Evolutionary conservation across 2,113 vertebrate genomes (phyloP).

Genomic region (Bambusicola thoracicus): DNA sequence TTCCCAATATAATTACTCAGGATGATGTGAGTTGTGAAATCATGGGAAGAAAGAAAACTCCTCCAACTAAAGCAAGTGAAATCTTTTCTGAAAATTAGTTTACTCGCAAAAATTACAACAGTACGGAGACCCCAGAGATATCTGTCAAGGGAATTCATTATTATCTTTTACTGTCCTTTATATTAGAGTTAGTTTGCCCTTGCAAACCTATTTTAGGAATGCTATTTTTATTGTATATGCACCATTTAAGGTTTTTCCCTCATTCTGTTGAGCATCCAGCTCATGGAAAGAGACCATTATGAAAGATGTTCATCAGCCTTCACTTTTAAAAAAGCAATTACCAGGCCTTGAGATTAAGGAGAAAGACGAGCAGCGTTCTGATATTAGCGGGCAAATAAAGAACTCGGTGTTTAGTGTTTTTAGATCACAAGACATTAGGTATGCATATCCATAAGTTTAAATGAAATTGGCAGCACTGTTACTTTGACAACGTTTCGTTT

Average conservation of each 20-base stretch:
- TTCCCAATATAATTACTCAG: neutral
- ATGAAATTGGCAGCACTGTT: neutral
- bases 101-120: neutral
- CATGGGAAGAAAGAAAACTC: neutral
- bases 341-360: neutral
- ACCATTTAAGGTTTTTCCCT: neutral
- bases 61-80: neutral
- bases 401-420: neutral
- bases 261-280: neutral
- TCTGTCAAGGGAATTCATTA: neutral
- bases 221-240: neutral
- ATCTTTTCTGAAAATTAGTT: neutral
- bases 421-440: neutral
- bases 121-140: neutral
- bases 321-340: neutral
- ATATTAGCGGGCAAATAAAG: neutral
- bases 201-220: neutral
- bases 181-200: neutral
- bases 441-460: neutral
- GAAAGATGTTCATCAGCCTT: neutral
- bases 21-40: neutral
- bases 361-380: neutral
- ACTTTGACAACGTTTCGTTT: neutral
- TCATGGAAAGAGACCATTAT: neutral
- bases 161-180: neutral